Evolutionary conservation across 2,888 invertebrate species (phyloP), one percentile per base, ranked within the genome.

Genomic region (Perdita meconis): DNA sequence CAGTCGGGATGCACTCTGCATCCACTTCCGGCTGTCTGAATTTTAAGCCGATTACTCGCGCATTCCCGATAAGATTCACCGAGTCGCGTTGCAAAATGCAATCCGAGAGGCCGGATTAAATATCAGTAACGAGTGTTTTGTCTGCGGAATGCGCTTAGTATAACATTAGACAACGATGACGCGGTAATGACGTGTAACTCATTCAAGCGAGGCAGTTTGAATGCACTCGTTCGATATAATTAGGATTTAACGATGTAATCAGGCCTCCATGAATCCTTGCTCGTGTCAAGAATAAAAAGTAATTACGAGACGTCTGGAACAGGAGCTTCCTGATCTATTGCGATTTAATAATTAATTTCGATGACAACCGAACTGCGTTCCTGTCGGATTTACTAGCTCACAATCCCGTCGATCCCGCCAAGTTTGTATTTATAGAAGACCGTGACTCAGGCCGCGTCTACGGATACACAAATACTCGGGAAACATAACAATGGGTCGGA

Each of bases 1-100:
- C 22, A 22, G 10, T 16, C 19, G 72, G 65, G 68, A 56, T 22
- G 36, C 56, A 64, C 24, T 56, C 56, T 61, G 57, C 53, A 56
- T 47, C 47, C 40, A 68, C 70, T 69, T 80, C 65, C 74, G 78
- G 60, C 78, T 74, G 83, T 84, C 86, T 88, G 84, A 85, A 84
- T 85, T 85, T 87, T 86, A 87, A 89, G 88, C 88, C 84, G 82
- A 88, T 89, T 88, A 88, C 67, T 63, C 64, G 67, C 81, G 61
- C 84, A 87, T 87, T 85, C 75, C 66, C 73, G 80, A 84, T 71
- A 81, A 80, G 77, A 67, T 72, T 68, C 47, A 56, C 70, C 47
- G 57, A n/a, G 42, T 42, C 55, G 64, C 65, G 65, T 60, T 56
- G 77, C 55, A 57, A 78, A 80, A 72, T 63, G 83, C 79, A 71